Evolutionary conservation across 2,888 invertebrate genomes (phyloP), one percentile per base, ranked within the genome.

Genomic region (Eurytoma adleriae): DNA sequence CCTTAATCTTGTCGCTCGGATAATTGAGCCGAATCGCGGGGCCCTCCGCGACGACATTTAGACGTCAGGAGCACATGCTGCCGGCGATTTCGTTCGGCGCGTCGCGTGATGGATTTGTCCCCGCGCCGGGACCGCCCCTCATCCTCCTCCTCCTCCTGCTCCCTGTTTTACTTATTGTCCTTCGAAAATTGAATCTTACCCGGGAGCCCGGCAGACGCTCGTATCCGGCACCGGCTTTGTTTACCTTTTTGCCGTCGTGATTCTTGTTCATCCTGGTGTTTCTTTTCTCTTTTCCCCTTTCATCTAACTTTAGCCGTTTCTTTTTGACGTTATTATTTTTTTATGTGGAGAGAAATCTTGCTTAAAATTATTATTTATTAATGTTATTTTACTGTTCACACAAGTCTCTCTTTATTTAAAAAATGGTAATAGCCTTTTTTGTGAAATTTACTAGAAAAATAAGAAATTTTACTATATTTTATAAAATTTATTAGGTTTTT

Each of bases 1-100:
- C 83, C 84, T 84, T 85, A 84, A 86, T 86, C 84, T 83, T 66
- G 79, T 73, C 69, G 50, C 69, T 62, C 70, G 66, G 75, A 75
- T 76, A 78, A 81, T 78, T 75, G 78, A 78, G 74, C 66, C 48
- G 66, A 70, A 70, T 71, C 70, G 69, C 66, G 16, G 13, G 69
- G 24, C 14, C 50, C 5, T 10, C 56, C 57, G 61, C 66, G 64
- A 48, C 66, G 78, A 78, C 81, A 52, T 75, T 79, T 67, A 64
- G 56, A 67, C 68, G 81, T 78, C 81, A 79, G 56, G 20, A 69
- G 72, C 81, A 81, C 79, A 69, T 79, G 79, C 75, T 76, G 24
- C 76, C 62, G 75, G 64, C 50, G 69, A 79, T 73, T 40, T 79
- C 81, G 54, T 74, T 73, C 50, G 59, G 59, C 27, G 56, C 62